Percentiles rank a stretch among this genome's conserved stretches.
Evolutionary conservation across 2,888 invertebrate genomes (phyloP).

Genomic region (Candidula unifasciata): DNA sequence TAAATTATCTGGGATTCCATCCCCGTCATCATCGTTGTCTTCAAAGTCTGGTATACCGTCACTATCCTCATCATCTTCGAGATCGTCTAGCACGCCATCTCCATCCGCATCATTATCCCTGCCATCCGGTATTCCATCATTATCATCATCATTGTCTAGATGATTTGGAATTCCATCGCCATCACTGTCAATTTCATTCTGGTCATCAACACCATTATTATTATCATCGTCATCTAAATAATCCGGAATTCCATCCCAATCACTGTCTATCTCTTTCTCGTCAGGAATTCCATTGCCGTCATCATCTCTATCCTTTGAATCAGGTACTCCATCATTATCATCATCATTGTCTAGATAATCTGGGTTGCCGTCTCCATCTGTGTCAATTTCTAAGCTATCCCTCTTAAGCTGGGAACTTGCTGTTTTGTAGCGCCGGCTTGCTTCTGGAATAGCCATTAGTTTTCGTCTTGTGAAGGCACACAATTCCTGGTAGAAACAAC

Average conservation of each 20-base stretch:
- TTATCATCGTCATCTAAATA: slow-evolving; percentile 64
- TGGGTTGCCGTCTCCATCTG: slow-evolving; percentile 67
- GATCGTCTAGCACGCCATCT: slow-evolving; percentile 67
- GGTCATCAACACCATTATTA: slow-evolving; percentile 67
- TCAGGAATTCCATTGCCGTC: slow-evolving; percentile 71
- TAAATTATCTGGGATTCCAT: slow-evolving; percentile 72
- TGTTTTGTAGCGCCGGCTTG: slow-evolving; percentile 5
- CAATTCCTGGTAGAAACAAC: not conserved
- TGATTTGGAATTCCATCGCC: slow-evolving; percentile 68
- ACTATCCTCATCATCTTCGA: slow-evolving; percentile 67
- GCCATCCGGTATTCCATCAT: slow-evolving; percentile 71
- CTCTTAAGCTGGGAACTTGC: not conserved
- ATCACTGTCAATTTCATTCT: slow-evolving; percentile 64
- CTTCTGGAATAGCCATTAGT: slow-evolving; percentile 59
- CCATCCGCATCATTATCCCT: slow-evolving; percentile 64
- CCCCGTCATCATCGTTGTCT: slow-evolving; percentile 66
- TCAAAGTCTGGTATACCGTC: slow-evolving; percentile 63
- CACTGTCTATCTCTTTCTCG: slow-evolving; percentile 60
- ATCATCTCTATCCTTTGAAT: slow-evolving; percentile 65
- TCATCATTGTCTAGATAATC: slow-evolving; percentile 57
- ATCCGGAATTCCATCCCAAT: slow-evolving; percentile 64
- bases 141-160: slow-evolving; percentile 64
- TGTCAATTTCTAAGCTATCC: slow-evolving; percentile 55
- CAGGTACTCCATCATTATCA: slow-evolving; percentile 66
- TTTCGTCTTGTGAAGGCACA: slow-evolving; percentile 67